Conservation (phyloP, 2,888 invertebrate genomes). For the Andrena bicolor region DNA sequence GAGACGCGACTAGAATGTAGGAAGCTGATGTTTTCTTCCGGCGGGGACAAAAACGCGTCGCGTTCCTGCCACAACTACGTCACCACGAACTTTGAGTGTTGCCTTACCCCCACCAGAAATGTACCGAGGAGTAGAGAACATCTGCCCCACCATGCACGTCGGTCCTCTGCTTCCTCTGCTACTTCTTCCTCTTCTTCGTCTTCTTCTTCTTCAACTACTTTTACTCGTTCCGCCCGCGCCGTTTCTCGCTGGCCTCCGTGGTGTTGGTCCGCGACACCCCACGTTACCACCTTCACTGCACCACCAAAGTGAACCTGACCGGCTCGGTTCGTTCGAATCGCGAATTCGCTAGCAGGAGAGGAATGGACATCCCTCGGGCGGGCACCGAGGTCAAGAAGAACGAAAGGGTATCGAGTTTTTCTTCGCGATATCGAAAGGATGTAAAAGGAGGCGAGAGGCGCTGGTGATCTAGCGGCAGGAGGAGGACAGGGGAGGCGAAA, state of each 20-base stretch:
- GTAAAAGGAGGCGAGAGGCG: neutral
- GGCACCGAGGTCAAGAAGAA: neutral
- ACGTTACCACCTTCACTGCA: constrained; percentile 55
- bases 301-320: constrained; percentile 38
- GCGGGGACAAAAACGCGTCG: constrained; percentile 79
- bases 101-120: constrained; percentile 80
- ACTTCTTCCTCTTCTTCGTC: constrained; percentile 59
- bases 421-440: neutral
- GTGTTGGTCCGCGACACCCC: constrained; percentile 56
- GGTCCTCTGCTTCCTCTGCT: constrained; percentile 58
- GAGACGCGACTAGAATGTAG: constrained; percentile 49
- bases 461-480: neutral
- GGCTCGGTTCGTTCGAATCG: neutral
- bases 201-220: constrained; percentile 8
- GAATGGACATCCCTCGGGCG: neutral
- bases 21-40: constrained; percentile 70
- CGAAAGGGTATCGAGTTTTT: neutral
- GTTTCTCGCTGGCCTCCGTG: constrained; percentile 41
- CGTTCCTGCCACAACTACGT: constrained; percentile 83
- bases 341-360: neutral
- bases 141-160: constrained; percentile 65
- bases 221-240: neutral
- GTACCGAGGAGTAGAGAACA: constrained; percentile 63
- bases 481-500: neutral
- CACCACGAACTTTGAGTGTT: constrained; percentile 83